Base-by-base conservation (phyloP, 2,113 vertebrate species). In the Oncorhynchus clarkii region DNA sequence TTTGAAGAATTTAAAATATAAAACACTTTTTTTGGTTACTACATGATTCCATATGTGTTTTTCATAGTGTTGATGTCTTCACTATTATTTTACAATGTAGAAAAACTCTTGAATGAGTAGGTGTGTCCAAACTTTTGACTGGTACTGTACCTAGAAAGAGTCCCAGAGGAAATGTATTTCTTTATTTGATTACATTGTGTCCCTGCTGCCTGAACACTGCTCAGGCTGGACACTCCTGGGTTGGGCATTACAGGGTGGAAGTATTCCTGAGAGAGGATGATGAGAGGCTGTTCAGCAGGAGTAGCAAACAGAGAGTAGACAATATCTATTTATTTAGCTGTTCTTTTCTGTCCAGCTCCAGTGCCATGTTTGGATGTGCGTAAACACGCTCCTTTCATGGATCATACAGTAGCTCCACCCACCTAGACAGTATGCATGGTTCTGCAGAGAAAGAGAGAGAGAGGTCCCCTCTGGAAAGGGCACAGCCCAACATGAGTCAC, bases 401-500 rank as follows among this genome's bases (percentile, higher is more conserved):
- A 0, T 54, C 49, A 54, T 18, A 62, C 59, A n/a, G 57, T 7
- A 34, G 71, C 84, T 74, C 71, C 78, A 34, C 73, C 29, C 69
- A 39, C 39, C 20, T 71, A 66, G 1, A 67, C 74, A 59, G 9
- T 22, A 16, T 67, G 27, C 27, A 14, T 20, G 27, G 79, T 62
- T 70, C 54, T 73, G 60, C 39, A 62, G 48, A 29, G 68, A 68
- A 8, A 34, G 34, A 34, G 34, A 34, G 34, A 34, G 34, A 34
- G 69, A 18, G 51, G 67, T 59, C 72, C 76, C 87, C 72, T 70
- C 18, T 22, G 86, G 82, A 82, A 66, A 81, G 74, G 71, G 72
- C 29, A 78, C 79, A 83, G 73, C 75, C 82, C 24, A 31, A 75
- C 80, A 71, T 57, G 76, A 80, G 66, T 85, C 84, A 72, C 65